phyloP scores from a whole-genome alignment of 2,888 invertebrate species.

The Conistra vaccinii region DNA sequence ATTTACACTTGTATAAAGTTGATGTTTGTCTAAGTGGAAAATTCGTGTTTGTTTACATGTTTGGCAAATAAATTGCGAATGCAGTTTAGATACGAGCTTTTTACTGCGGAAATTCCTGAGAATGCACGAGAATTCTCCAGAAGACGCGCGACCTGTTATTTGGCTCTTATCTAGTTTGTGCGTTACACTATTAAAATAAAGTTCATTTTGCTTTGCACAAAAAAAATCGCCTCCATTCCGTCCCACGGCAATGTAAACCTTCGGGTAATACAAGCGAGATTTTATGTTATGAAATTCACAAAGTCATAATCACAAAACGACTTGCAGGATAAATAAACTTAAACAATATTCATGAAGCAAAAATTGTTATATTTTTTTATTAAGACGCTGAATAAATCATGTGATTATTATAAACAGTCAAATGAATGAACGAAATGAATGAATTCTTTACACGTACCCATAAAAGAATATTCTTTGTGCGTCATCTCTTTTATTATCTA shows the following conservation, averaged over 20 bases:
- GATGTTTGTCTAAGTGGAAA: too few relatives aligned
- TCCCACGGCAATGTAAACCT: not conserved
- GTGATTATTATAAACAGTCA: slow-evolving; percentile 41
- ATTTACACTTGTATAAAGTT: too few relatives aligned
- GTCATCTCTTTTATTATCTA: slow-evolving; percentile 35
- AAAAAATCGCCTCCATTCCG: not conserved
- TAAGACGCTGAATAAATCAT: slow-evolving; percentile 43
- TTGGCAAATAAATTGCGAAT: too few relatives aligned
- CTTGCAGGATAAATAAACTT: slow-evolving; percentile 27
- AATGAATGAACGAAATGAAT: slow-evolving; percentile 42
- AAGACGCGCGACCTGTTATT: too few relatives aligned
- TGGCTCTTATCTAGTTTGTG: too few relatives aligned
- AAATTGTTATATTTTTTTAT: slow-evolving; percentile 28
- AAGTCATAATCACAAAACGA: slow-evolving; percentile 16
- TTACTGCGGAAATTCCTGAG: too few relatives aligned
- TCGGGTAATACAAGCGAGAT: too few relatives aligned
- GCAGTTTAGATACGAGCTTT: too few relatives aligned
- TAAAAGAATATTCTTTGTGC: slow-evolving; percentile 37
- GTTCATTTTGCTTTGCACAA: too few relatives aligned
- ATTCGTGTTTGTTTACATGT: too few relatives aligned
- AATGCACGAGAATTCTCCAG: too few relatives aligned
- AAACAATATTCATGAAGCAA: slow-evolving; percentile 4
- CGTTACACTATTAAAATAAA: too few relatives aligned
- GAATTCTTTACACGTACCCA: slow-evolving; percentile 22
- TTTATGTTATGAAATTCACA: not conserved